Evolutionary conservation across 2,113 vertebrate species (phyloP), one percentile per base, ranked within the genome.

Genomic region (Limnothrissa miodon): DNA sequence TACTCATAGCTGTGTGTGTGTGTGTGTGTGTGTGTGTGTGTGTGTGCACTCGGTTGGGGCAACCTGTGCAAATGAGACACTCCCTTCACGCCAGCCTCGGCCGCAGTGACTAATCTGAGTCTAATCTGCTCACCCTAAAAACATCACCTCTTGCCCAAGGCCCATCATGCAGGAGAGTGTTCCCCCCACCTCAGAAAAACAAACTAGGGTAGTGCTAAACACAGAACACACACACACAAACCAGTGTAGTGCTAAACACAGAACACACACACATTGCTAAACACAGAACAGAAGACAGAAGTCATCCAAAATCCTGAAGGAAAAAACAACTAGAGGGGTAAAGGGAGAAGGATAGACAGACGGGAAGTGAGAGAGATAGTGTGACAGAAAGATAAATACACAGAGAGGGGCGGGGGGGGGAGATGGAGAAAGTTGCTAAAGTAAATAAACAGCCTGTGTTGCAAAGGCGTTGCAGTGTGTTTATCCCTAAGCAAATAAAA

Each of bases 401-500:
- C 5, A 56, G 51, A 53, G 21, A 23, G 51, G 5, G 19, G 23
- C 4, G 0, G 17, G 2, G 51, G 25, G 13, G 19, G 6, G 51
- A 56, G 51, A 0, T 5, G 21, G 4, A 62, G 0, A 86, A 85
- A 91, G 84, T 78, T 79, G 83, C 89, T 87, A 90, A 88, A 92
- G 90, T 93, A 95, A 95, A 94, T 93, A 94, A 94, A 92, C 91
- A 91, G 84, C 89, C 85, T 85, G 88, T 91, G 89, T 90, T 81
- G 86, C 87, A 90, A 90, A 91, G 90, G 92, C 91, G 91, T 91
- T 89, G 93, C 89, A 78, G 90, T 81, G 90, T 94, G 88, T 94
- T 93, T 93, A 93, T 93, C 93, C 62, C 83, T 87, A 85, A 83
- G 85, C 85, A 84, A 89, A 87, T 87, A 87, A 93, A 94, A 91